Evolutionary conservation across 1,140 invertebrate genomes (phyloP).

Genomic region (Halictus rubicundus): DNA sequence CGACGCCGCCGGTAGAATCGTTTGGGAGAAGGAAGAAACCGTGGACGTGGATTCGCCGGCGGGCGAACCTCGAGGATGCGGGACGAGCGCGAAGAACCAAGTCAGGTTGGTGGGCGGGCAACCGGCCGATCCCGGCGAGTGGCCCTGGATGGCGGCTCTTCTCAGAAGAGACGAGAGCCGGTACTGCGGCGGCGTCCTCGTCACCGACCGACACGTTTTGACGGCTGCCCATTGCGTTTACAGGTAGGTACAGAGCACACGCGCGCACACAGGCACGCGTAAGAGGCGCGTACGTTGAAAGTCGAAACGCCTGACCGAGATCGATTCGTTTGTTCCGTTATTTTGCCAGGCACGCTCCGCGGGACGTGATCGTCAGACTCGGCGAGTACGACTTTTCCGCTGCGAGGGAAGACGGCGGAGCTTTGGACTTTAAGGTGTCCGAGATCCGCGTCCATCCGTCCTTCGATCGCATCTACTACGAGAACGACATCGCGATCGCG

Average conservation of each 20-base stretch:
- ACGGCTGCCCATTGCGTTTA: constrained; percentile 89
- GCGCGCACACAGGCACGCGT: no score
- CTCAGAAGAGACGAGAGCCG: constrained; percentile 80
- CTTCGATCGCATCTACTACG: constrained; percentile 84
- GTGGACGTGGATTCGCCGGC: no score
- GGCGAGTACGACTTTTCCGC: constrained; percentile 89
- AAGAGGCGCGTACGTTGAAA: no score
- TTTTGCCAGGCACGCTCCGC: constrained; percentile 80
- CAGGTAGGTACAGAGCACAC: constrained; percentile 44
- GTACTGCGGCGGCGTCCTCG: constrained; percentile 89
- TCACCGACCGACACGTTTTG: constrained; percentile 89
- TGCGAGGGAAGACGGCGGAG: constrained; percentile 83
- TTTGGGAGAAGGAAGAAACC: not conserved
- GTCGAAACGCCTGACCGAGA: not conserved
- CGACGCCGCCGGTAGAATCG: not conserved
- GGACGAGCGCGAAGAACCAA: constrained; percentile 82
- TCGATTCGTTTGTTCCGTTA: no score
- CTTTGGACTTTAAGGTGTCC: constrained; percentile 84
- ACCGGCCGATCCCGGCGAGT: constrained; percentile 85
- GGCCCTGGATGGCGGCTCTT: constrained; percentile 91
- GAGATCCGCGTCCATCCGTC: constrained; percentile 85
- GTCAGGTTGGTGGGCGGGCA: constrained; percentile 83
- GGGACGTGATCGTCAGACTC: constrained; percentile 86
- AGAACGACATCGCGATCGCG: constrained; percentile 91
- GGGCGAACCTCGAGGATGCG: constrained; percentile 83